Evolutionary conservation across 2,888 invertebrate species (phyloP).

Genomic region (Monopis laevigella): DNA sequence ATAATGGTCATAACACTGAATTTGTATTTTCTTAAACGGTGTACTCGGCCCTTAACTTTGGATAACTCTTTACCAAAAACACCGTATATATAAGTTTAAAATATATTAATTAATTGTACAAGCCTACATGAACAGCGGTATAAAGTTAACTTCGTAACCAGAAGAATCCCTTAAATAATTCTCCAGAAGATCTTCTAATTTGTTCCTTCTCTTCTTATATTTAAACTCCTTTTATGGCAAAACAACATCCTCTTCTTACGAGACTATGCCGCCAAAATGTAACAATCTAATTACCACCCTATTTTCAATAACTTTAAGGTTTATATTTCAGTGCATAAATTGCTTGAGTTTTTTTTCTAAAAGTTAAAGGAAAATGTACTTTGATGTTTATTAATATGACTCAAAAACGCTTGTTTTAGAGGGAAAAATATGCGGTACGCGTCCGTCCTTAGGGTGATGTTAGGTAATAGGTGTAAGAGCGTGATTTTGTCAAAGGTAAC

Average conservation of each 20-base stretch:
- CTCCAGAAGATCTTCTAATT: conserved; percentile 65
- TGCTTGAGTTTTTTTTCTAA: too few species aligned
- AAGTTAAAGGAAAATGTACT: conserved; percentile 42
- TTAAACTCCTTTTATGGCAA: conserved; percentile 36
- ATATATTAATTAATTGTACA: not conserved
- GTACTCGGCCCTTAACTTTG: too few species aligned
- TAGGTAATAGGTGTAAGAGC: conserved; percentile 53
- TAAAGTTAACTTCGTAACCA: conserved; percentile 42
- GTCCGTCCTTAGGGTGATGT: conserved; percentile 63
- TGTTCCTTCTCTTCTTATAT: conserved; percentile 48
- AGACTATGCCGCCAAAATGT: too few species aligned
- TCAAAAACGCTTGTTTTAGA: conserved; percentile 36
- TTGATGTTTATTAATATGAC: conserved; percentile 46
- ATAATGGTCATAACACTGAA: too few species aligned
- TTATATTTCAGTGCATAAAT: not conserved
- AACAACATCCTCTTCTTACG: too few species aligned
- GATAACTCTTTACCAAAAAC: too few species aligned
- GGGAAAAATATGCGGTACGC: conserved; percentile 44
- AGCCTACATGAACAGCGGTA: conserved; percentile 20
- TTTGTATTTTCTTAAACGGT: too few species aligned
- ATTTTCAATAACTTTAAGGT: not conserved
- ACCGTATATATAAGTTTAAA: too few species aligned
- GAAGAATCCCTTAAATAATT: conserved; percentile 56
- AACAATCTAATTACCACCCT: not conserved
- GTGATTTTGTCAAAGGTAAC: conserved; percentile 67